These are phyloP conservation scores for Nephotettix cincticeps DNA, from an alignment of 1,140 invertebrate genomes.

Conservation along the genomic window DNA sequence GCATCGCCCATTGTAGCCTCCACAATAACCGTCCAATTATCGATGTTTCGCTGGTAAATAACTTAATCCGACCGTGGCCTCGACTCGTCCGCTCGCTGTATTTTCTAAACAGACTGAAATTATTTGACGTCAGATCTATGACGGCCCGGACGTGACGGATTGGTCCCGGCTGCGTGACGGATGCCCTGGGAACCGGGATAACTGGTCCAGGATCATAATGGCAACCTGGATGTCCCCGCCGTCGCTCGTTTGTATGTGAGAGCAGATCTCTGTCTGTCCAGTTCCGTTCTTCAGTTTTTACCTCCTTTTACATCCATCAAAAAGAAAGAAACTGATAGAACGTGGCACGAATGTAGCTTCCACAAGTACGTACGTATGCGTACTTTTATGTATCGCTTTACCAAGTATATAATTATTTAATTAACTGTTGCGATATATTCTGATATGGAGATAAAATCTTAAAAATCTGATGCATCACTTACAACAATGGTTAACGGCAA, in stretches of 20 bases:
- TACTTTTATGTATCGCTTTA: too few relatives aligned
- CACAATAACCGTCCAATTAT: not conserved
- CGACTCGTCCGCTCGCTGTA: not conserved
- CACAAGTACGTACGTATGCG: too few relatives aligned
- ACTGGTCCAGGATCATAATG: not conserved
- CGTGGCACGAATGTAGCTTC: too few relatives aligned
- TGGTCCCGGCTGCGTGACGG: not conserved
- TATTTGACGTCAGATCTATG: not conserved
- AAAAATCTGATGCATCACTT: too few relatives aligned
- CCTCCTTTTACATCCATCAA: too few relatives aligned
- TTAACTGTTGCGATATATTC: too few relatives aligned
- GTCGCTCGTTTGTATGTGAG: not conserved
- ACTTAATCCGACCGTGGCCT: not conserved
- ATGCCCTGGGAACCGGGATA: not conserved
- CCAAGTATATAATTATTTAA: too few relatives aligned
- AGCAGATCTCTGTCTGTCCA: too few relatives aligned
- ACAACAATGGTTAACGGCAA: too few relatives aligned
- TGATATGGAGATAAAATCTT: too few relatives aligned
- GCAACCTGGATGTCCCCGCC: not conserved
- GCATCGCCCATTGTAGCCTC: not conserved
- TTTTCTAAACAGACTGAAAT: not conserved
- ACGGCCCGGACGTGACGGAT: not conserved
- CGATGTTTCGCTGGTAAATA: slow-evolving; percentile 9
- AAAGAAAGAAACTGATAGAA: too few relatives aligned
- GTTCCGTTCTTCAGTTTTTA: too few relatives aligned